phyloP scores from a whole-genome alignment of 2,888 invertebrate genomes.

The Aphodius sticticus region DNA sequence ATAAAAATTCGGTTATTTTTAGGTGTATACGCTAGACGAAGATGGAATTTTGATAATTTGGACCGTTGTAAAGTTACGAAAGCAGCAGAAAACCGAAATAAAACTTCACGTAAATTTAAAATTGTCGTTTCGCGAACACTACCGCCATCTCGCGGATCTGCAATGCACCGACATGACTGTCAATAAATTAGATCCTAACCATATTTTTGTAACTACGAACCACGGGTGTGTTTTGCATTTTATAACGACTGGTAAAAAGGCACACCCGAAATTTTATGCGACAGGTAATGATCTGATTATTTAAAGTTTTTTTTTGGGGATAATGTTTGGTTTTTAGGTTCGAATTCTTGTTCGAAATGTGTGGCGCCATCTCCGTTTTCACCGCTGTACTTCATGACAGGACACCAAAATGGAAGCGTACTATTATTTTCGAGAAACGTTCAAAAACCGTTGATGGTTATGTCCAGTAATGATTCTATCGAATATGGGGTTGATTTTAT shows the following conservation, averaged over 20 bases:
- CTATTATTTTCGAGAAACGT: slow-evolving; percentile 60
- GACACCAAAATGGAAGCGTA: slow-evolving; percentile 63
- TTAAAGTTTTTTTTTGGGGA: neutral
- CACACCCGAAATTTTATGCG: slow-evolving; percentile 51
- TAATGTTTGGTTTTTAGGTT: slow-evolving; percentile 45
- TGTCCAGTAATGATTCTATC: slow-evolving; percentile 50
- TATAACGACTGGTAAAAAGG: slow-evolving; percentile 50
- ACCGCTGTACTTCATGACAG: slow-evolving; percentile 61
- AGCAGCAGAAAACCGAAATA: slow-evolving; percentile 47
- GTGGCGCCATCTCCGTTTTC: slow-evolving; percentile 63
- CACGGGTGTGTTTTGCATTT: slow-evolving; percentile 60
- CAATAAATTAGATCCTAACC: slow-evolving; percentile 57
- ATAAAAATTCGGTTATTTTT: slow-evolving; percentile 33
- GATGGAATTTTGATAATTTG: slow-evolving; percentile 62
- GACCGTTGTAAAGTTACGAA: slow-evolving; percentile 57
- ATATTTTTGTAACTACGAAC: slow-evolving; percentile 62
- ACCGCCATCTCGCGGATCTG: slow-evolving; percentile 52
- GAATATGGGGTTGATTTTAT: slow-evolving; percentile 56
- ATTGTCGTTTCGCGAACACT: slow-evolving; percentile 51
- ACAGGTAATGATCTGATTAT: slow-evolving; percentile 51
- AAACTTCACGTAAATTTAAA: slow-evolving; percentile 59
- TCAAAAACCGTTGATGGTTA: slow-evolving; percentile 58
- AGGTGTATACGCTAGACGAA: slow-evolving; percentile 64
- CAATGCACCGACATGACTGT: slow-evolving; percentile 60
- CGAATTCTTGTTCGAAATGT: slow-evolving; percentile 56